phyloP scores from a whole-genome alignment of 2,888 invertebrate species.

The Lepidonotus clava region DNA sequence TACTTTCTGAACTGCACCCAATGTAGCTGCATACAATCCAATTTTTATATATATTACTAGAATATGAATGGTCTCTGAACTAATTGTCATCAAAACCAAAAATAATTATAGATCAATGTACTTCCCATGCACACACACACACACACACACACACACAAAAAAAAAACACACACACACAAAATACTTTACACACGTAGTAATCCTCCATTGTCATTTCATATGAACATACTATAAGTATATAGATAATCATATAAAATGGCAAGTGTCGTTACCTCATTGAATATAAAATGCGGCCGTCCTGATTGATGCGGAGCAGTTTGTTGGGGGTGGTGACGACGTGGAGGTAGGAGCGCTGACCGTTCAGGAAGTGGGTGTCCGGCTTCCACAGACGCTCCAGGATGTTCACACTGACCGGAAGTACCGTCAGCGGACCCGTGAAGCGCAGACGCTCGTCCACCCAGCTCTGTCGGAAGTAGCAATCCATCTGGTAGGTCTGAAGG shows the following conservation, averaged over 20 bases:
- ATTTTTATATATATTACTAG: no score
- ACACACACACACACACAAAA: no score
- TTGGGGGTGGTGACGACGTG: constrained; percentile 97
- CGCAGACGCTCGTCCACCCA: constrained; percentile 68
- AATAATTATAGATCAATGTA: no score
- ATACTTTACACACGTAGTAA: no score
- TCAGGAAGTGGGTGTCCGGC: constrained; percentile 86
- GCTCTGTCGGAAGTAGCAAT: constrained; percentile 70
- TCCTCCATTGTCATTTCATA: not conserved
- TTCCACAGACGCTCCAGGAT: constrained; percentile 76
- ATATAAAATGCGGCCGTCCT: constrained; percentile 94
- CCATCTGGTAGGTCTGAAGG: constrained; percentile 69
- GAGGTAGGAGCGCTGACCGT: constrained; percentile 95
- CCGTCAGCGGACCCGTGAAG: constrained; percentile 67
- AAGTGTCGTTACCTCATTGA: constrained; percentile 93
- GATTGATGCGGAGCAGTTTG: constrained; percentile 92
- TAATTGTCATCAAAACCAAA: no score
- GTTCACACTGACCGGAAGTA: constrained; percentile 69
- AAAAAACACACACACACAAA: no score
- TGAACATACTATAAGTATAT: not conserved
- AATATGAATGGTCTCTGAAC: no score
- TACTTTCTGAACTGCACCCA: no score
- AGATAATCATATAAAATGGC: not conserved
- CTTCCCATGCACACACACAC: no score
- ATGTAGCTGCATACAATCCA: no score